These are phyloP conservation scores for Athalia circularis DNA, from an alignment of 2,888 invertebrate genomes.

Conservation along the genomic window DNA sequence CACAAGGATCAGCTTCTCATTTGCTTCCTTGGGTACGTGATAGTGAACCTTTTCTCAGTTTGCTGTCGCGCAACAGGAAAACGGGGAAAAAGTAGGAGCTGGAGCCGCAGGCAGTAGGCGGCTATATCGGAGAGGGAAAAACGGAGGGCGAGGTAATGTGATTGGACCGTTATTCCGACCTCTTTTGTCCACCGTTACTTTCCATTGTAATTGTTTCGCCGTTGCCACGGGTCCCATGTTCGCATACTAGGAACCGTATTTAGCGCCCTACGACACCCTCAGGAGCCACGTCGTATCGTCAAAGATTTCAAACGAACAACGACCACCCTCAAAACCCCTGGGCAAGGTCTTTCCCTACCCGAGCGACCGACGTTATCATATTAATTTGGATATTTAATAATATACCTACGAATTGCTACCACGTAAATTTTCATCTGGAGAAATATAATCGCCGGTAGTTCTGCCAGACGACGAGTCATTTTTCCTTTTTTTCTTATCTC, in stretches of 20 bases:
- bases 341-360: constrained; percentile 3
- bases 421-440: too few species aligned
- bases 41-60: constrained; percentile 7
- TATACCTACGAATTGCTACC: constrained; percentile 3
- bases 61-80: not conserved
- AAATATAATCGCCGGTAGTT: too few species aligned
- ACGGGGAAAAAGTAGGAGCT: not conserved
- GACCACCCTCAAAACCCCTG: constrained; percentile 12
- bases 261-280: constrained; percentile 31
- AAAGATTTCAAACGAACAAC: constrained; percentile 21
- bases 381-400: constrained; percentile 21
- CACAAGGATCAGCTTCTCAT: too few species aligned
- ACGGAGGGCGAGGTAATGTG: constrained; percentile 34
- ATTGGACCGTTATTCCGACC: constrained; percentile 42
- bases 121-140: too few species aligned
- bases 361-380: constrained; percentile 37
- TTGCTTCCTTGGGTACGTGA: constrained; percentile 10
- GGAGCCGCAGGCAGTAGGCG: too few species aligned
- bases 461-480: too few species aligned
- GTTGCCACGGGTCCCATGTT: constrained; percentile 35
- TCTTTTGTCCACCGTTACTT: constrained; percentile 37
- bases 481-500: too few species aligned
- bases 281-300: constrained; percentile 21
- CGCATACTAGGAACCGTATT: constrained; percentile 40
- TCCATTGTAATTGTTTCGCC: constrained; percentile 42